Evolutionary conservation across 2,888 invertebrate genomes (phyloP).

Genomic region (Dinocampus coccinellae): DNA sequence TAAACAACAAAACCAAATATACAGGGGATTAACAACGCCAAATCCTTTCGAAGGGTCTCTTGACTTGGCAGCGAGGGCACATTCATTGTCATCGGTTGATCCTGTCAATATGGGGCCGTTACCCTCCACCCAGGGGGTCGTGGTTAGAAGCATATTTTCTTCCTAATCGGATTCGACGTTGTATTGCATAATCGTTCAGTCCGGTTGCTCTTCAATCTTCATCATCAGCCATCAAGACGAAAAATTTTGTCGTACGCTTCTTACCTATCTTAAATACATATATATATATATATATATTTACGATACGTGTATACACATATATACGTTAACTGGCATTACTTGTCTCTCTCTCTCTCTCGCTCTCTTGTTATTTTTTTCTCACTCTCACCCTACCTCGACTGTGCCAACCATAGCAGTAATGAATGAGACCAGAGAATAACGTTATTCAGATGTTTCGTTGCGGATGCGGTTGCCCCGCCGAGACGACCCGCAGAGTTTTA

Average conservation of each 20-base stretch:
- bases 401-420: constrained; percentile 38
- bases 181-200: constrained; percentile 52
- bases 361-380: constrained; percentile 22
- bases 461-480: constrained; percentile 39
- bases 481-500: constrained; percentile 68
- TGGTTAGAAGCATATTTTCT: constrained; percentile 47
- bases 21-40: constrained; percentile 36
- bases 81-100: constrained; percentile 28
- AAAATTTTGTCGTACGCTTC: neutral
- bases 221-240: constrained; percentile 9
- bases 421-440: constrained; percentile 61
- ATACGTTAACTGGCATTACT: constrained; percentile 28
- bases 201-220: constrained; percentile 13
- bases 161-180: constrained; percentile 60
- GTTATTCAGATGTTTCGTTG: constrained; percentile 58
- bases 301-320: neutral
- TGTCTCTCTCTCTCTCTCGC: neutral
- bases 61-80: constrained; percentile 59
- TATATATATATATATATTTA: neutral
- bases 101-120: constrained; percentile 31
- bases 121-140: constrained; percentile 40
- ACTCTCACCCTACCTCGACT: neutral
- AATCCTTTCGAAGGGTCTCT: constrained; percentile 55
- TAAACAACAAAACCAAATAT: constrained; percentile 7
- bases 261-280: neutral